Percentiles rank a stretch among this genome's conserved stretches.
These are phyloP conservation scores for Lepus oiostolus DNA, from an alignment of 2,797 vertebrate genomes.

Conservation along the genomic window DNA sequence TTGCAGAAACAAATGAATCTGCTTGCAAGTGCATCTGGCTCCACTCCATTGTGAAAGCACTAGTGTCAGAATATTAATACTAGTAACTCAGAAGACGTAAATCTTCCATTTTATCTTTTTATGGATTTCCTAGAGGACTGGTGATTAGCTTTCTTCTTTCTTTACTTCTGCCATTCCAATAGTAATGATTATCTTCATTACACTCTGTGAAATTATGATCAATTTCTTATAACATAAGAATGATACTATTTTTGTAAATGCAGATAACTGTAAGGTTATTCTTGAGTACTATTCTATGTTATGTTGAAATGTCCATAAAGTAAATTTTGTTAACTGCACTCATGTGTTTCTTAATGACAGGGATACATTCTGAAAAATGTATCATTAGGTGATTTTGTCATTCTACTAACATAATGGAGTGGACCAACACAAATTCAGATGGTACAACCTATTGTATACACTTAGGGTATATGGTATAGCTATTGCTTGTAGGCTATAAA, in stretches of 20 bases:
- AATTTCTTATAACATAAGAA: background rate
- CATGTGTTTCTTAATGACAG: too few relatives aligned
- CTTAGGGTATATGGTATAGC: too few relatives aligned
- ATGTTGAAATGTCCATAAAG: background rate
- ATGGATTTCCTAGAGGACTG: background rate
- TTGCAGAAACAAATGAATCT: background rate
- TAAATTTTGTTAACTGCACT: background rate
- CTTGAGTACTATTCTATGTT: background rate
- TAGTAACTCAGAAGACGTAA: background rate
- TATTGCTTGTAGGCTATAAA: too few relatives aligned
- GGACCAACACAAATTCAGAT: too few relatives aligned
- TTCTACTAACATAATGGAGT: too few relatives aligned
- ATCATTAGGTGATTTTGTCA: too few relatives aligned
- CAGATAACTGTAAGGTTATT: background rate
- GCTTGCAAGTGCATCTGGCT: background rate
- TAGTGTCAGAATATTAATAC: background rate
- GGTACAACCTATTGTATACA: too few relatives aligned
- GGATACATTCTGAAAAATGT: too few relatives aligned
- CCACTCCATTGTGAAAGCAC: background rate
- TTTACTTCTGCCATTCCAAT: background rate
- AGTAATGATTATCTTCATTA: conserved; percentile 35
- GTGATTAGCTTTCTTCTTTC: background rate
- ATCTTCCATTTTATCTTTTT: conserved; percentile 28
- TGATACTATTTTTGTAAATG: conserved; percentile 10
- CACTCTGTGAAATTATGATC: background rate